Evolutionary conservation across 2,113 vertebrate species (phyloP), one percentile per base, ranked within the genome.

Genomic region (Grus americana): DNA sequence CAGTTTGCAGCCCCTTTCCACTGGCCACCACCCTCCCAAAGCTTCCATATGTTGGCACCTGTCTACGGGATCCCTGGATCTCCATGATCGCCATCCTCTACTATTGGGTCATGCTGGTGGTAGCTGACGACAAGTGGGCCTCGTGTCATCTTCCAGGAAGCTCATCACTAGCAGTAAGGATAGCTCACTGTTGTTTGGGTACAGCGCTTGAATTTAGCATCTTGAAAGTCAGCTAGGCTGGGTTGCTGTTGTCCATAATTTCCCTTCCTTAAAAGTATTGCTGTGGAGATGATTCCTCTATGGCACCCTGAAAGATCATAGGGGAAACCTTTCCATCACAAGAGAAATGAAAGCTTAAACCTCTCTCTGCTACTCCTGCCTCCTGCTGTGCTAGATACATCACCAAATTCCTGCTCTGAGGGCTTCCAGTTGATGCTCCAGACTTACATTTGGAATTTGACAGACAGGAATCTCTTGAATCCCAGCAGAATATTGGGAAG

Each of bases 111-210:
- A 42, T 20, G 29, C 49, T 67, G 54, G 20, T 34, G 34, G 34
- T n/a, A 70, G 59, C 49, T 66, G 81, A 55, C 36, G 44, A 1
- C 19, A 74, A 57, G 50, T 63, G 61, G 76, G 24, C 47, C 42
- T 74, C 32, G 2, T 50, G 40, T 20, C 4, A 0, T 46, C 30
- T 62, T 66, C 27, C 63, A 70, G 54, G 18, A 75, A 85, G 63
- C 36, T 80, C 9, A 1, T 30, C 44, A 27, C 12, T 17, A 21
- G 73, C 49, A 61, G 34, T 23, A 49, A 58, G 79, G 50, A 58
- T 4, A 57, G 24, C 44, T 58, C 63, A 13, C 14, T 19, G 24
- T 54, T 1, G 0, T 27, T 70, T 0, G 1, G 47, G 26, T n/a
- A 38, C n/a, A 54, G 40, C 22, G 34, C n/a, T 62, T 58, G 27